Evolutionary conservation across 1,140 invertebrate species (phyloP).

Genomic region (Heliconius nattereri): DNA sequence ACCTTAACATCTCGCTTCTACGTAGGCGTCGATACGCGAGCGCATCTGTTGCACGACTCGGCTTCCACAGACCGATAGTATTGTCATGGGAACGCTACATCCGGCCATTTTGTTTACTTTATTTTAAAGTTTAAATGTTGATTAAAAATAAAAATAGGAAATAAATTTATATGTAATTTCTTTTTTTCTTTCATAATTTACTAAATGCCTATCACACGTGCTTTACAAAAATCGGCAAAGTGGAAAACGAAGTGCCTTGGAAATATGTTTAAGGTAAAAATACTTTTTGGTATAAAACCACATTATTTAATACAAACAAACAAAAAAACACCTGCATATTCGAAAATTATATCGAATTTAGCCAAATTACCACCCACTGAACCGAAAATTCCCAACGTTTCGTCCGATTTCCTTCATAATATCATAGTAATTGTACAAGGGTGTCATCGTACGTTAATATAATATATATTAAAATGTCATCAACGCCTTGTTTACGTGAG

Average conservation of each 20-base stretch:
- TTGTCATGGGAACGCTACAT: conserved; percentile 64
- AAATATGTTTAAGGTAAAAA: no score
- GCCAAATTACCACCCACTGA: neutral
- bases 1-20: conserved; percentile 16
- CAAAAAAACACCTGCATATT: neutral
- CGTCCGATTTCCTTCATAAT: conserved; percentile 49
- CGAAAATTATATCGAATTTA: neutral
- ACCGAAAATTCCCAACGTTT: conserved; percentile 36
- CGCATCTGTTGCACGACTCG: conserved; percentile 55
- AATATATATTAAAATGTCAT: conserved; percentile 50
- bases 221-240: no score
- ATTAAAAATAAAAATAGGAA: neutral
- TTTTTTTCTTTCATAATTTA: no score
- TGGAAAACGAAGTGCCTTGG: no score
- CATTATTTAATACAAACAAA: neutral
- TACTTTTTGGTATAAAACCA: neutral
- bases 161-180: neutral
- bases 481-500: conserved; percentile 45
- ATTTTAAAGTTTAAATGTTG: neutral
- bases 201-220: no score
- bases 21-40: conserved; percentile 60
- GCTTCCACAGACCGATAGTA: conserved; percentile 56
- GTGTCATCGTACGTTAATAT: conserved; percentile 36
- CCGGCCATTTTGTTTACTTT: conserved; percentile 43
- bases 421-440: conserved; percentile 30